Evolutionary conservation across 2,888 invertebrate species (phyloP), one percentile per base, ranked within the genome.

Genomic region (Cabera pusaria): DNA sequence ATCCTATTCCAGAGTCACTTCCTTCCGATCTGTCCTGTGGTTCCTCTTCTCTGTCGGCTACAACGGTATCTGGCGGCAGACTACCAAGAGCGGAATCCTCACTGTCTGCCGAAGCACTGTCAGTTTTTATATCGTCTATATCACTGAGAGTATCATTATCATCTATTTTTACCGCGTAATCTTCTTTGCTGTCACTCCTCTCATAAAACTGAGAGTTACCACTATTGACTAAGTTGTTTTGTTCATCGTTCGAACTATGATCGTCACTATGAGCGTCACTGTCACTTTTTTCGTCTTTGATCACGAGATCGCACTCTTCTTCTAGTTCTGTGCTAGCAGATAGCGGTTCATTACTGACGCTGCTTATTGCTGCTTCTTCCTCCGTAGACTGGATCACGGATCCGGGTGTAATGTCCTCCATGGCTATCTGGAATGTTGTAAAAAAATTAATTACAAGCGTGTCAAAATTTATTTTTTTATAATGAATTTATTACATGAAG

Each of bases 1-100:
- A 93, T 2, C 96, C 96, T 14, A 96, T 75, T 0, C 96, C 96
- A 0, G 95, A 96, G 76, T 96, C 96, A 32, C 96, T 96, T 4
- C 95, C 95, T 66, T 96, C 95, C 21, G 95, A 95, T 35, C 94
- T 90, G 46, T 92, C 92, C 62, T 92, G 92, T 16, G 75, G 91
- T 64, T 92, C 92, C 69, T 92, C 92, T 56, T 90, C 91, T 48
- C 82, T 72, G 40, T 91, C 91, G 44, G 72, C 81, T 29, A 72
- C 53, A 24, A 62, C 52, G 64, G 73, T 53, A 38, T 90, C 88
- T 6, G 91, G 81, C 2, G 91, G 91, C 24, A 92, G 69, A 57
- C 92, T 92, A 49, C 92, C 92, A 8, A 92, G 89, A 6, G 92
- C 91, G 0, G 92, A 92, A 66, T 92, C 92, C 64, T 92, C 92